Conservation (phyloP, 2,888 invertebrate genomes). For the Dioctria rufipes region DNA sequence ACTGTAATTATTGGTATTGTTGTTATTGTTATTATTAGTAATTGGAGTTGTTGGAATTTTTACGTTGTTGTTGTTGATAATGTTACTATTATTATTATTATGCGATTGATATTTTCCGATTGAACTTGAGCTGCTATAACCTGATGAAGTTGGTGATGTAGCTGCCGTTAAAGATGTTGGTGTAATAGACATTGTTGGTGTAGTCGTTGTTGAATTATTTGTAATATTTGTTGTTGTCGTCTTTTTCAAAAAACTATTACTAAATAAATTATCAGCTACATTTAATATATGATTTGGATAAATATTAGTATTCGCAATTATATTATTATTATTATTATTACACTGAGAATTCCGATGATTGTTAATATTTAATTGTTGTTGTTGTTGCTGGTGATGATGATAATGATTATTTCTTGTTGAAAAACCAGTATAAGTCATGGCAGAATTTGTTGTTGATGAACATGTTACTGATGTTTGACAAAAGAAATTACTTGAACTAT, state of each 20-base stretch:
- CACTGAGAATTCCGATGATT: constrained; percentile 41
- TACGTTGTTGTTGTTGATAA: constrained; percentile 4
- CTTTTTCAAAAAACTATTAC: constrained; percentile 58
- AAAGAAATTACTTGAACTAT: constrained; percentile 61
- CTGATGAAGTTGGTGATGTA: constrained; percentile 54
- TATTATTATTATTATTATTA: constrained; percentile 47
- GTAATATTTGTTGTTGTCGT: constrained; percentile 44
- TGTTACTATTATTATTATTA: constrained; percentile 33
- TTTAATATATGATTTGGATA: constrained; percentile 48
- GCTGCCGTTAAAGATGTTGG: constrained; percentile 54
- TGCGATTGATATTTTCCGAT: constrained; percentile 56
- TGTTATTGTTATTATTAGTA: constrained; percentile 57
- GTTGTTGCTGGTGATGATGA: background rate
- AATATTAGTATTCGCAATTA: constrained; percentile 51
- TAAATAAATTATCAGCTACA: constrained; percentile 53
- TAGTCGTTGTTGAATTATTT: constrained; percentile 59
- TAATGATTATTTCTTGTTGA: constrained; percentile 18
- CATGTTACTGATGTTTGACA: constrained; percentile 61
- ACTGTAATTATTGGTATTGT: constrained; percentile 54
- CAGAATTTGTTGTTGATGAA: constrained; percentile 58
- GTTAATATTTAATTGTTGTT: constrained; percentile 10
- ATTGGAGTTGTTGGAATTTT: constrained; percentile 44
- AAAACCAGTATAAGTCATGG: constrained; percentile 56
- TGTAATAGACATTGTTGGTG: constrained; percentile 52
- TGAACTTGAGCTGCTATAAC: constrained; percentile 57